These are phyloP conservation scores for Agelaius tricolor DNA, from an alignment of 2,113 vertebrate genomes.

Conservation along the genomic window DNA sequence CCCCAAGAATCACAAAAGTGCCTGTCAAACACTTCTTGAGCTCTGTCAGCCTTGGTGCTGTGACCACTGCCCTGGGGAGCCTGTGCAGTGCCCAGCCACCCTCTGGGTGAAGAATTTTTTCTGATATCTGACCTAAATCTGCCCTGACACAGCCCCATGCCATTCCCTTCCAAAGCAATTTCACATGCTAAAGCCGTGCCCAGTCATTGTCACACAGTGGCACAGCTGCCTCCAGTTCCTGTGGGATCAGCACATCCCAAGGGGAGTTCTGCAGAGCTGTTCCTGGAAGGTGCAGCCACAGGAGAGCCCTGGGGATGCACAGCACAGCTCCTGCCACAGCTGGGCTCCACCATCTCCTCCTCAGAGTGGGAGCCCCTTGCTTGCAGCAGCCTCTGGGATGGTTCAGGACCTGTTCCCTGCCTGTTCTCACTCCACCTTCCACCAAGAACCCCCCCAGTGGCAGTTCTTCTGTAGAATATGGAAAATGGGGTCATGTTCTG, in stretches of 20 bases:
- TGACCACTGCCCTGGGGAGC: not conserved
- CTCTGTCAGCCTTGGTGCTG: not conserved
- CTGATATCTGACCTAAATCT: not conserved
- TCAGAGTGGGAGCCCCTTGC: fast-evolving
- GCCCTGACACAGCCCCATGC: not conserved
- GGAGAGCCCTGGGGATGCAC: not conserved
- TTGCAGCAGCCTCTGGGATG: not conserved
- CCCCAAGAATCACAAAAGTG: not conserved
- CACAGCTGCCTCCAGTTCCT: not conserved
- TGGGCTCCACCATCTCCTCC: not conserved
- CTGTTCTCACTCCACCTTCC: not conserved
- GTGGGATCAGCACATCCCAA: not conserved
- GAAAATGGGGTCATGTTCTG: not conserved
- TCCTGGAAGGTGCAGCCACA: not conserved
- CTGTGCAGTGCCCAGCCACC: not conserved
- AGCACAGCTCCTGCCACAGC: not conserved
- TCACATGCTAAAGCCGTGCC: not conserved
- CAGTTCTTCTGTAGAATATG: not conserved
- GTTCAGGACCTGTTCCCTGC: not conserved
- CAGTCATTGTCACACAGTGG: not conserved
- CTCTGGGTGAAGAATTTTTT: not conserved
- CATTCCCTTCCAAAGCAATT: not conserved
- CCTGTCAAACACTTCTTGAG: too few relatives aligned
- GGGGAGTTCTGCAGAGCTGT: not conserved
- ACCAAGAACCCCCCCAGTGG: too few relatives aligned